Evolutionary conservation across 2,888 invertebrate species (phyloP), one percentile per base, ranked within the genome.

Genomic region (Chalcis sispes): DNA sequence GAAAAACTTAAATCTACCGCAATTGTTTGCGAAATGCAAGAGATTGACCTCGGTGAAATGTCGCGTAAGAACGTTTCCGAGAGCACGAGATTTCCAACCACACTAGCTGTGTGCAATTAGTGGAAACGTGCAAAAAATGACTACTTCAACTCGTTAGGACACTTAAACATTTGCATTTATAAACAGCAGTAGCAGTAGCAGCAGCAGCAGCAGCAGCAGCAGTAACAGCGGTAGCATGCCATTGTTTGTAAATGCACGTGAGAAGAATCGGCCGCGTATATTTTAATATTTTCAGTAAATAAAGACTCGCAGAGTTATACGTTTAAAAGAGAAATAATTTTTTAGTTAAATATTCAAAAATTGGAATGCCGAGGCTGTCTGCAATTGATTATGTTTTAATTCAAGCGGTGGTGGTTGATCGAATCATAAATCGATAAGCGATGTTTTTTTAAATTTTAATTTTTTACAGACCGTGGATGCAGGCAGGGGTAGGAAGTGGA

Each of bases 391-490:
- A n/a, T n/a, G n/a, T n/a, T n/a, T n/a, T n/a, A n/a, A n/a, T n/a
- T n/a, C n/a, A n/a, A n/a, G n/a, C n/a, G n/a, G n/a, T n/a, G n/a
- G n/a, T n/a, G n/a, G n/a, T n/a, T n/a, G n/a, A n/a, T n/a, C n/a
- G n/a, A n/a, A n/a, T n/a, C n/a, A n/a, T n/a, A n/a, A n/a, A n/a
- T n/a, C n/a, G n/a, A n/a, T n/a, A n/a, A n/a, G n/a, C n/a, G n/a
- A n/a, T n/a, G n/a, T n/a, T n/a, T n/a, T n/a, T n/a, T n/a, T n/a
- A n/a, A n/a, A n/a, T n/a, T n/a, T n/a, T n/a, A n/a, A n/a, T n/a
- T n/a, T n/a, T 80, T 89, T 89, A 10, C 86, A 92, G 92, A 89
- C 90, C 91, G 87, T 91, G 91, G 91, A 88, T 88, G 88, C 85
- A 88, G 84, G 83, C 86, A 78, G 87, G 89, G 76, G 88, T 86